A percentile compares a stretch with the other conserved stretches of the same genome.
Evolutionary conservation across 2,888 invertebrate species (phyloP).

Genomic region (Digitonthophagus gazella): DNA sequence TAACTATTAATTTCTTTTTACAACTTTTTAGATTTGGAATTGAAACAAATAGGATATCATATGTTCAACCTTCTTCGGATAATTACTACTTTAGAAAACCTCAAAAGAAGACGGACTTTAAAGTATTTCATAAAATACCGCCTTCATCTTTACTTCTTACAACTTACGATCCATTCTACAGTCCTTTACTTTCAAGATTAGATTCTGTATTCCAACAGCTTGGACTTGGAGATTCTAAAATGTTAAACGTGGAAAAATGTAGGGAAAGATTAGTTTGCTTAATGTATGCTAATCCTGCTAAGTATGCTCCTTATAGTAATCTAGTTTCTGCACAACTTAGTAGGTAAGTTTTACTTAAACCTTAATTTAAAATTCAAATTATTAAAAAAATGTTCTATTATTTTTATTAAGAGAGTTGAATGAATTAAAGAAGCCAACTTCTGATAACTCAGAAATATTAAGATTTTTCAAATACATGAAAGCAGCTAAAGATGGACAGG

Average conservation of each 20-base stretch:
- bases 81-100: conserved; percentile 65
- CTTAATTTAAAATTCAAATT: background rate
- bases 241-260: conserved; percentile 65
- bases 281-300: conserved; percentile 85
- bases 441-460: conserved; percentile 83
- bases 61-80: conserved; percentile 55
- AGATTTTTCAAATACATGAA: conserved; percentile 90
- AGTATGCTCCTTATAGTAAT: conserved; percentile 87
- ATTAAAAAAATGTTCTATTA: too few species aligned
- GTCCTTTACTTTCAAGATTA: conserved; percentile 77
- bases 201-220: conserved; percentile 79
- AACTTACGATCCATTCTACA: conserved; percentile 89
- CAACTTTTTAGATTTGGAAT: conserved; percentile 30
- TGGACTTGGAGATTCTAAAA: conserved; percentile 58
- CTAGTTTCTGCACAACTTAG: conserved; percentile 84
- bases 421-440: conserved; percentile 79
- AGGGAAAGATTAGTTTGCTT: conserved; percentile 81
- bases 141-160: conserved; percentile 77
- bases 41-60: conserved; percentile 25
- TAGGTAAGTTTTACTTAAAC: conserved; percentile 56
- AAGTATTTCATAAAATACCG: conserved; percentile 85
- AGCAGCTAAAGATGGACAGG: conserved; percentile 84
- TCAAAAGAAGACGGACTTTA: conserved; percentile 63
- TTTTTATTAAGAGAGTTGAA: conserved; percentile 70
- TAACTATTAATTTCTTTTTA: too few species aligned